phyloP scores from a whole-genome alignment of 2,113 vertebrate species.

The Rhabdomys dilectus region DNA sequence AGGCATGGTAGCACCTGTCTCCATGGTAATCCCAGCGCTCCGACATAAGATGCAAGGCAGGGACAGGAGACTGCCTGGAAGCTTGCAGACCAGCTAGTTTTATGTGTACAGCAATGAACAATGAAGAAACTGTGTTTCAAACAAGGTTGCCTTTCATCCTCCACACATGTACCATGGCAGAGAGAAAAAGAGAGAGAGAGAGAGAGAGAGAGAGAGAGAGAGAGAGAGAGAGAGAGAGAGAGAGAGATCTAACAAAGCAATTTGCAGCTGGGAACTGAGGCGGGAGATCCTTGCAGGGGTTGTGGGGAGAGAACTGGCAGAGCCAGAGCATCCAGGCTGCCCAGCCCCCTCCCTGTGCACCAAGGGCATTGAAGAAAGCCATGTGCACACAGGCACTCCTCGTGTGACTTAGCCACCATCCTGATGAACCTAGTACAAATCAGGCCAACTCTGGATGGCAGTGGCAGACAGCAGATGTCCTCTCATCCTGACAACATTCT shows the following conservation, averaged over 20 bases:
- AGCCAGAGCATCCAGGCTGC: background rate
- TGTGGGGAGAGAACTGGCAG: background rate
- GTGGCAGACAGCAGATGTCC: rapidly evolving
- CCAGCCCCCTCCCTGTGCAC: background rate
- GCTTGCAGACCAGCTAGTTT: background rate
- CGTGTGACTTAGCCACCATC: too few relatives aligned
- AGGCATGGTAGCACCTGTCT: background rate
- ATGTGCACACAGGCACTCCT: background rate
- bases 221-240: too few relatives aligned
- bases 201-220: too few relatives aligned
- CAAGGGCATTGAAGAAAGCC: background rate
- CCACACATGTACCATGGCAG: too few relatives aligned
- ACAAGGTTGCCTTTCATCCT: background rate
- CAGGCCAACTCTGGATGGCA: rapidly evolving
- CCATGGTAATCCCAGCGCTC: background rate
- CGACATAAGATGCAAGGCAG: background rate
- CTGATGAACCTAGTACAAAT: rapidly evolving
- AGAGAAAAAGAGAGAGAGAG: too few relatives aligned
- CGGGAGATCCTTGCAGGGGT: background rate
- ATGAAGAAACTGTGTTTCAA: background rate
- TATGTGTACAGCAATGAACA: background rate
- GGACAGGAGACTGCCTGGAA: background rate
- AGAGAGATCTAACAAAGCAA: background rate
- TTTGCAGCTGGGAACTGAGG: background rate
- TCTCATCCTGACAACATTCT: too few relatives aligned